Conservation (phyloP, 2,888 invertebrate genomes). For the Ectemnius lituratus region DNA sequence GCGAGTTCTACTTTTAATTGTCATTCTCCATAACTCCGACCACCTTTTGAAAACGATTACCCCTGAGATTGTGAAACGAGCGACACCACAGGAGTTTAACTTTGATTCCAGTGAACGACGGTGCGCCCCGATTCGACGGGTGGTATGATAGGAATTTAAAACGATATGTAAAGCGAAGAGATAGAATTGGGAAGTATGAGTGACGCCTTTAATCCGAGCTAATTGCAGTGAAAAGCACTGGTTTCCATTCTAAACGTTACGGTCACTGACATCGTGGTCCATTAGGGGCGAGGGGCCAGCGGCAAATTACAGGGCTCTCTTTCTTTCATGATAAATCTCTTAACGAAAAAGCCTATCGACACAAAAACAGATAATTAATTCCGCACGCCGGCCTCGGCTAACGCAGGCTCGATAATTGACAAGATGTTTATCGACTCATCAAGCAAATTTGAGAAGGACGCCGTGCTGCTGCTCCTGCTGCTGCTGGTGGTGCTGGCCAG, state of each 20-base stretch:
- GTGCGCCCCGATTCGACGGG: conserved; percentile 50
- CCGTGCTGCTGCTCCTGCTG: not conserved
- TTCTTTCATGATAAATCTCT: conserved; percentile 52
- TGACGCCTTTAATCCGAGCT: conserved; percentile 64
- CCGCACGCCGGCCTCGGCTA: not conserved
- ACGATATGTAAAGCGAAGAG: too few species aligned
- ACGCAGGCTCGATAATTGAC: not conserved
- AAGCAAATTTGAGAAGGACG: conserved; percentile 4
- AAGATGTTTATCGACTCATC: conserved; percentile 7
- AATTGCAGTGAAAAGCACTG: conserved; percentile 61
- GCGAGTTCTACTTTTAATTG: conserved; percentile 1
- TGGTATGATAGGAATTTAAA: too few species aligned
- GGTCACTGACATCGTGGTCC: conserved; percentile 37
- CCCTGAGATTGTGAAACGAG: too few species aligned
- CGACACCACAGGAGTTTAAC: not conserved
- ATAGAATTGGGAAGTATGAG: conserved; percentile 12
- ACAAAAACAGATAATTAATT: conserved; percentile 12
- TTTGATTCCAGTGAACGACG: conserved; percentile 13
- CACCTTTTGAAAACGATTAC: not conserved
- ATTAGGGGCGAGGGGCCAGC: conserved; percentile 27
- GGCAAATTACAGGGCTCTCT: conserved; percentile 53
- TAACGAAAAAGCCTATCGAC: conserved; percentile 9
- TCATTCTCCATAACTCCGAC: not conserved
- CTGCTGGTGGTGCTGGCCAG: too few species aligned
- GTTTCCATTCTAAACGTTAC: conserved; percentile 59